These are phyloP conservation scores for Strix uralensis DNA, from an alignment of 2,113 vertebrate genomes.

Conservation along the genomic window DNA sequence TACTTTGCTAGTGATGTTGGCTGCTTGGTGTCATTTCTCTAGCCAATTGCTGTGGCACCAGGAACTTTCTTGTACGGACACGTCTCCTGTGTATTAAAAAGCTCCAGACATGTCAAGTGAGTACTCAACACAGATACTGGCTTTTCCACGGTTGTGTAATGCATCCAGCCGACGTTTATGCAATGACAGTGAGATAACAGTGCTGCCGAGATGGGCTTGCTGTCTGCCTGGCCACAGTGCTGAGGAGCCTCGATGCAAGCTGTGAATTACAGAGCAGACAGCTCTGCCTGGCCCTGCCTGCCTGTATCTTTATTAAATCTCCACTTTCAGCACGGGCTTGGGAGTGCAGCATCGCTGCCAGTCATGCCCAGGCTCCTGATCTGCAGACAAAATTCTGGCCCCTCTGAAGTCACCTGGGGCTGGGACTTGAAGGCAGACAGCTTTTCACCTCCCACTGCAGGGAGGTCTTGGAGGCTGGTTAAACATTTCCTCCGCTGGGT, in stretches of 20 bases:
- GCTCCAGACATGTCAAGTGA: not conserved
- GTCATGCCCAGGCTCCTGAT: rapidly evolving
- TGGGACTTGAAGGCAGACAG: not conserved
- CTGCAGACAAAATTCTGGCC: not conserved
- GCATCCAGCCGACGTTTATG: rapidly evolving
- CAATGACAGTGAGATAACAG: not conserved
- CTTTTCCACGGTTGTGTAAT: not conserved
- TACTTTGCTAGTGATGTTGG: not conserved
- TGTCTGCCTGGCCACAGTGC: rapidly evolving
- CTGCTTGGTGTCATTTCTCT: not conserved
- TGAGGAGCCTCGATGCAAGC: not conserved
- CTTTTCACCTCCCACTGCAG: not conserved
- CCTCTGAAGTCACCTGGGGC: not conserved
- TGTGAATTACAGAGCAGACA: not conserved
- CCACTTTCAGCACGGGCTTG: not conserved
- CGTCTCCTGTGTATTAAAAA: not conserved
- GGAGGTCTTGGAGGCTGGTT: not conserved
- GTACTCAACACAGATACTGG: not conserved
- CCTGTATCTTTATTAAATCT: not conserved
- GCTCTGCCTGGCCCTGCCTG: not conserved
- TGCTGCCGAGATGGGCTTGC: not conserved
- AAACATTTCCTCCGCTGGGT: not conserved
- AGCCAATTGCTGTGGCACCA: not conserved
- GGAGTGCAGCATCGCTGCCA: not conserved
- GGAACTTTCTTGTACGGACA: not conserved